Base-by-base conservation (phyloP, 2,888 invertebrate species). In the Trissoscelio sp. region DNA sequence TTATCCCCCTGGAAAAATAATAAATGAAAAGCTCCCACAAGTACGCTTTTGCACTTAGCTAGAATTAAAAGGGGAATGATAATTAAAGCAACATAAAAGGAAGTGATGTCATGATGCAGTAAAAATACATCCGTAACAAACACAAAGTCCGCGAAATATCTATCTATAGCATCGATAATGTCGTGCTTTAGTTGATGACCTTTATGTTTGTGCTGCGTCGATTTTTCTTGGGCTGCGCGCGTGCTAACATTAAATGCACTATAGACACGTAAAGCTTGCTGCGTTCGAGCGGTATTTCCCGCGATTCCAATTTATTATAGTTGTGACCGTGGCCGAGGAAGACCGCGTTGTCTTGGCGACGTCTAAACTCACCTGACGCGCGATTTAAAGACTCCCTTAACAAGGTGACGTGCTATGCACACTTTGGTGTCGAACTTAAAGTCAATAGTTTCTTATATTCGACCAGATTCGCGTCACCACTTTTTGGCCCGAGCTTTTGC, bases 311-410 rank as follows among this genome's bases (percentile, higher is more conserved):
- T 67, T 73, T 66, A 77, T 77, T 75, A 77, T 58, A 57, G 72
- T 60, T 66, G 58, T 81, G 83, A 67, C 79, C 75, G 83, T 83
- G 81, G 83, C 80, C 80, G 78, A 81, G 34, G 81, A 58, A 79
- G 73, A 53, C 7, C 37, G 62, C 81, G 78, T 81, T 74, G 74
- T 74, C 69, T 39, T 75, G 70, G 14, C 51, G 53, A 80, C 75
- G 53, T 64, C 42, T 39, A 31, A 67, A 66, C 51, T 75, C 31
- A 42, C 48, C 51, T 42, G 18, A 51, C 42, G n/a, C 31, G 51
- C 24, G 58, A 4, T 12, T 73, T 69, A 34, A 72, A 60, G 28
- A 31, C 42, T 20, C 44, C 16, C 58, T 48, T 42, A 57, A 60
- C 81, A 81, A 81, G 81, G 81, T 81, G 73, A 81, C 22, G 42